A percentile compares a stretch with the other conserved stretches of the same genome.
These are phyloP conservation scores for Mus musculus DNA, from an alignment of 2,113 vertebrate species.

Conservation along the genomic window GRCm39 chr5:98967501-98968000, in stretches of 20 bases:
- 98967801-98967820: slow-evolving; percentile 43
- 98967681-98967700: slow-evolving; percentile 55
- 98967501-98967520: slow-evolving; percentile 57
- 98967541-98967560: neutral
- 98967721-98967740: slow-evolving; percentile 60
- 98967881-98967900: slow-evolving; percentile 6
- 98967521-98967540: slow-evolving; percentile 40
- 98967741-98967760: slow-evolving; percentile 68
- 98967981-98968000: neutral
- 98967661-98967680: slow-evolving; percentile 55
- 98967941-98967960: neutral
- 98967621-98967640: slow-evolving; percentile 61
- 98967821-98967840: slow-evolving; percentile 36
- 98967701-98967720: slow-evolving; percentile 59
- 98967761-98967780: slow-evolving; percentile 47
- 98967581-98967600: slow-evolving; percentile 52
- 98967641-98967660: slow-evolving; percentile 46
- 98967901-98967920: neutral
- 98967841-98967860: slow-evolving; percentile 54
- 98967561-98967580: slow-evolving; percentile 56
- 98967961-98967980: neutral
- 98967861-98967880: slow-evolving; percentile 17
- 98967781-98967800: slow-evolving; percentile 55
- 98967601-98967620: slow-evolving; percentile 54
- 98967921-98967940: neutral